Evolutionary conservation across 1,140 invertebrate genomes (phyloP), one percentile per base, ranked within the genome.

Genomic region (Temnothorax nylanderi): DNA sequence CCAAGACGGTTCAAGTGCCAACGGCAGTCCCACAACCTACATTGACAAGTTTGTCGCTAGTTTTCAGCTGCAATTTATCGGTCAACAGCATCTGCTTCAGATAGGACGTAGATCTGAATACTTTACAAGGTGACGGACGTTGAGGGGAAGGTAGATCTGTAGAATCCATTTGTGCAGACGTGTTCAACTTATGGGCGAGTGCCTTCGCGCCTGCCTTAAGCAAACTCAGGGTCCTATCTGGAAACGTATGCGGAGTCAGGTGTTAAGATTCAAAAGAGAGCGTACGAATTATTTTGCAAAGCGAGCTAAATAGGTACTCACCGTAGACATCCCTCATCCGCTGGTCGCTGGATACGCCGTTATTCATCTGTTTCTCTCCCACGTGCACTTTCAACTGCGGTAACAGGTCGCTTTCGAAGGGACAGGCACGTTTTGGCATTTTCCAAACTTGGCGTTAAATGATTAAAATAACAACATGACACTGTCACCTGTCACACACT

Each of bases 311-410:
- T 93, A 58, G 1, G 26, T 26, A 1, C 0, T 26, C 71, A 94
- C 93, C 93, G 21, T 94, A 94, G 71, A 94, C 89, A 80, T 72
- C 74, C 41, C 90, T 91, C 93, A 94, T 93, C 37, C 89, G 92
- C 78, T 86, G 75, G 0, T 93, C 88, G 54, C 85, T 89, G 6
- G 74, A 71, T 2, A 93, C 84, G 13, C 90, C 92, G 60, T 91
- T 91, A 58, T 92, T 49, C 3, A 93, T 54, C 72, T 94, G 89
- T 78, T 89, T 94, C 54, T 91, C 60, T 2, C 90, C 89, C 4
- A 94, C 90, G 49, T 94, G 93, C 41, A 93, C 6, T 76, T 94
- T 94, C 6, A 92, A 21, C 69, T 94, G 93, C 0, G 91, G 93
- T 3, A 80, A 44, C 11, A 94, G 81, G 89, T 93, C 64, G 7